A percentile compares a stretch with the other conserved stretches of the same genome.
phyloP scores from a whole-genome alignment of 2,888 invertebrate species.

The Sesia bembeciformis region DNA sequence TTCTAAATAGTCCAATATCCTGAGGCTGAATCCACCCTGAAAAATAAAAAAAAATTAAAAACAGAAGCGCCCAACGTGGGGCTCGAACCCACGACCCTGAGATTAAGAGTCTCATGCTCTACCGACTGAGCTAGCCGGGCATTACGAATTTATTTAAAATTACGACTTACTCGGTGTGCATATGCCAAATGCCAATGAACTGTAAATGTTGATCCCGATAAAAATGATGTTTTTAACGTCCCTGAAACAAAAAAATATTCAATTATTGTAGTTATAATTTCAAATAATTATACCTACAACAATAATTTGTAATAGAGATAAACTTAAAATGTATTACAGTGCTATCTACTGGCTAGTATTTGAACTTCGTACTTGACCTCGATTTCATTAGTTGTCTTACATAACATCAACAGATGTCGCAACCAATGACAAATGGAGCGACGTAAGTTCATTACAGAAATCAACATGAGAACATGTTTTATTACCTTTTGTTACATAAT shows the following conservation, averaged over 20 bases:
- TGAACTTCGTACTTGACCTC: not conserved
- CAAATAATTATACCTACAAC: not conserved
- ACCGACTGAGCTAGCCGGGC: conserved; percentile 72
- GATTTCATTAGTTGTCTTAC: not conserved
- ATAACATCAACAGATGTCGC: not conserved
- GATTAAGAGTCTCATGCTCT: conserved; percentile 76
- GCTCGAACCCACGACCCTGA: conserved; percentile 77
- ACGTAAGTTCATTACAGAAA: not conserved
- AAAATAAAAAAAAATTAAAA: conserved; percentile 29
- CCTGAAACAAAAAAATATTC: not conserved
- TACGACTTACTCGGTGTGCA: conserved; percentile 77
- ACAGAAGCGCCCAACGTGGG: conserved; percentile 67
- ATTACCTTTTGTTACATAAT: not conserved
- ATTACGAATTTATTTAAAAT: not conserved
- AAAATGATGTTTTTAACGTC: not conserved
- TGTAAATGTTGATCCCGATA: conserved; percentile 75
- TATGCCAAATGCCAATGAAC: conserved; percentile 58
- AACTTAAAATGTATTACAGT: not conserved
- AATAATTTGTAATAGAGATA: not conserved
- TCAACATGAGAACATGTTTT: not conserved
- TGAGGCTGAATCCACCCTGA: conserved; percentile 93
- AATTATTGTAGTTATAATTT: not conserved
- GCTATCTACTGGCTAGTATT: not conserved
- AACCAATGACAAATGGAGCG: not conserved
- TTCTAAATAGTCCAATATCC: conserved; percentile 89